Conservation (phyloP, 2,113 vertebrate genomes). For the Phrynocephalus versicolor region DNA sequence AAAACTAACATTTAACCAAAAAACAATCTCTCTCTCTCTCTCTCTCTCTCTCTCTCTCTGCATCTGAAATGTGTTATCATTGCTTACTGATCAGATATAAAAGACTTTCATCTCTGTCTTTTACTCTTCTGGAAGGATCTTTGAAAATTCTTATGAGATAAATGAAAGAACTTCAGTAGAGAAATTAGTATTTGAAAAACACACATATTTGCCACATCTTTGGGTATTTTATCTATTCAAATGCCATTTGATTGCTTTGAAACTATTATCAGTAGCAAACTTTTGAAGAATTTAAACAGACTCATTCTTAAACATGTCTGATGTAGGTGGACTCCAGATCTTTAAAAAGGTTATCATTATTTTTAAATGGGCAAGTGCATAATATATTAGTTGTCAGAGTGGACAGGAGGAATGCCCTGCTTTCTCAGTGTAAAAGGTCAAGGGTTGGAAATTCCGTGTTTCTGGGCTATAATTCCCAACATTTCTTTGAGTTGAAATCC, state of each 20-base stretch:
- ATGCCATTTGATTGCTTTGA: slow-evolving; percentile 3
- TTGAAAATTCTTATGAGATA: slow-evolving; percentile 7
- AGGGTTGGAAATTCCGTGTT: neutral
- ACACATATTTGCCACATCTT: neutral
- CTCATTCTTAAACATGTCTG: neutral
- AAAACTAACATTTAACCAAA: neutral
- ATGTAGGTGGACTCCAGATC: neutral
- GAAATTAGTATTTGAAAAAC: slow-evolving; percentile 10
- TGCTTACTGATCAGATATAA: neutral
- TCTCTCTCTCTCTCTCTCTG: slow-evolving; percentile 1
- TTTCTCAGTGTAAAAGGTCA: neutral
- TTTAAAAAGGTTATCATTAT: neutral
- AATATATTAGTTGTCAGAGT: neutral
- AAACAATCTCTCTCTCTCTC: neutral
- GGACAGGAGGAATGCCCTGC: neutral
- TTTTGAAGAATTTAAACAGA: neutral
- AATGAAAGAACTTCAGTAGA: slow-evolving; percentile 9
- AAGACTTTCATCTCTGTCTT: neutral
- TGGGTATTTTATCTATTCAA: slow-evolving; percentile 13
- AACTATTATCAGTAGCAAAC: neutral
- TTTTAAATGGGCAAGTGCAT: neutral
- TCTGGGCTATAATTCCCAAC: neutral
- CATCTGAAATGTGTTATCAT: neutral
- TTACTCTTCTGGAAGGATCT: neutral
- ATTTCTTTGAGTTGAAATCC: too few relatives aligned